Conservation (phyloP, 2,797 vertebrate species). For the Crypturellus tataupa region DNA sequence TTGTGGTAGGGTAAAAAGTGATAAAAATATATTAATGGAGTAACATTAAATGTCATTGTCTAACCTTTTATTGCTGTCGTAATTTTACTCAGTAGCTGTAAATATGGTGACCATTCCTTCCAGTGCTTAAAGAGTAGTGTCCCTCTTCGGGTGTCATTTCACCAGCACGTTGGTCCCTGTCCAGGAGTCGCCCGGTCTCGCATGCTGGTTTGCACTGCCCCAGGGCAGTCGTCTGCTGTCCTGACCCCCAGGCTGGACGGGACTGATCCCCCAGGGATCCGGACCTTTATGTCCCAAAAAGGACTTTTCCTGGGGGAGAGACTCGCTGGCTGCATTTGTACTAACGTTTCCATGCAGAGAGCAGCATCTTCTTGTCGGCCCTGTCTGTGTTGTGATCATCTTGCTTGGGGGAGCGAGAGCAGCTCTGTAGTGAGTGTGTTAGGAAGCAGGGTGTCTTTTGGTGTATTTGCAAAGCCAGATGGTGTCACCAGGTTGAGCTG, state of each 20-base stretch:
- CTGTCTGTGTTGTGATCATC: neutral
- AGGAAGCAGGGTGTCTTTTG: neutral
- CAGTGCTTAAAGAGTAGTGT: neutral
- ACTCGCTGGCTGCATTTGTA: neutral
- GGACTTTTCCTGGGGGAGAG: neutral
- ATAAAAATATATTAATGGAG: constrained; percentile 62
- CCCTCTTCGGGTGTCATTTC: neutral
- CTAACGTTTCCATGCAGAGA: neutral
- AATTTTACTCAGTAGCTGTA: constrained; percentile 49
- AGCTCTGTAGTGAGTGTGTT: neutral
- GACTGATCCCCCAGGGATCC: neutral
- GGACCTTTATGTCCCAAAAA: neutral
- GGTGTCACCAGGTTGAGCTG: neutral
- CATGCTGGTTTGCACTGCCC: rapidly evolving
- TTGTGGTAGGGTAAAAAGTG: constrained; percentile 71
- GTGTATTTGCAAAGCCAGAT: neutral
- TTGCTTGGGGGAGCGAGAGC: neutral
- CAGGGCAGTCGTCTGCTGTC: neutral
- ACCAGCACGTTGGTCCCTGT: neutral
- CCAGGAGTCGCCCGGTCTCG: neutral
- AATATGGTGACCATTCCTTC: neutral
- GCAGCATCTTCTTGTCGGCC: neutral
- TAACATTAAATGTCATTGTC: constrained; percentile 67
- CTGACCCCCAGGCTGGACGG: neutral
- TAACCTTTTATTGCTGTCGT: constrained; percentile 46